Percentiles rank a stretch among this genome's conserved stretches.
These are phyloP conservation scores for Periplaneta americana DNA, from an alignment of 1,140 invertebrate species.

Conservation along the genomic window DNA sequence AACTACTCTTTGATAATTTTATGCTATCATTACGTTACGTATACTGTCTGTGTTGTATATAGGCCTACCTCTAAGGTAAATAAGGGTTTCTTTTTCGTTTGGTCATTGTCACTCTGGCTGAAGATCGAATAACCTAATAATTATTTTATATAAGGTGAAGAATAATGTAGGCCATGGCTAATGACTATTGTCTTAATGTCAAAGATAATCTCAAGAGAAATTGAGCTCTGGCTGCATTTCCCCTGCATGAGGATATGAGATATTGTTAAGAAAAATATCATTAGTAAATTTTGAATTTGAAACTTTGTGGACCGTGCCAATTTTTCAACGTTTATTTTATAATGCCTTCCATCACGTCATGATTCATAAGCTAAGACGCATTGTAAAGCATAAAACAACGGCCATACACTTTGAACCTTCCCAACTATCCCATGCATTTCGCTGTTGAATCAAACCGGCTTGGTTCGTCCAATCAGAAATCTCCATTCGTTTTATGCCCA, in stretches of 20 bases:
- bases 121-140: background rate
- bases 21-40: background rate
- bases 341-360: background rate
- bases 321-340: background rate
- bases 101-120: background rate
- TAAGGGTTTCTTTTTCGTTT: background rate
- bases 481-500: conserved; percentile 64
- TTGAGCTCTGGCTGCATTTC: no score
- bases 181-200: background rate
- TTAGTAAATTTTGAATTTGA: background rate
- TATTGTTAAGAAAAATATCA: background rate
- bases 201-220: background rate
- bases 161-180: background rate
- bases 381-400: background rate
- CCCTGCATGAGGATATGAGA: background rate
- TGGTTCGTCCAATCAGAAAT: conserved; percentile 51
- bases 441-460: conserved; percentile 6
- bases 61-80: background rate
- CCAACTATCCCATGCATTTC: conserved; percentile 10
- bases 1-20: background rate
- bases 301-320: background rate
- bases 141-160: background rate
- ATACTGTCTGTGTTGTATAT: background rate
- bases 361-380: background rate
- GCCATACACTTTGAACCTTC: background rate